Percentiles rank a stretch among this genome's conserved stretches.
Evolutionary conservation across 2,797 vertebrate species (phyloP).

Genomic region (Benthosema pterotum): DNA sequence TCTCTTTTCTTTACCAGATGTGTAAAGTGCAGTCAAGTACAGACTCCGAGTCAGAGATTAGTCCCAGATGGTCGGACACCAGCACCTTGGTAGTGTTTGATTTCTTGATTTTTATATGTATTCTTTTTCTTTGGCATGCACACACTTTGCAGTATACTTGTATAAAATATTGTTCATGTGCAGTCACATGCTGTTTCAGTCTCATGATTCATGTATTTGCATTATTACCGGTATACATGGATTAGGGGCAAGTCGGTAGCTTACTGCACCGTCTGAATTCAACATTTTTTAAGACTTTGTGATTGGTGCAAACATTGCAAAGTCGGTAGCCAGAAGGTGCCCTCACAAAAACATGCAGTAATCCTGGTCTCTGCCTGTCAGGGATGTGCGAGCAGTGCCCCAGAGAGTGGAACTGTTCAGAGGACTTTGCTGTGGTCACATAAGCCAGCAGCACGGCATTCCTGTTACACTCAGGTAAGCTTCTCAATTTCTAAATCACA

Average conservation of each 20-base stretch:
- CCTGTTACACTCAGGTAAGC: conserved; percentile 61
- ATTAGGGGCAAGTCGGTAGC: too few relatives aligned
- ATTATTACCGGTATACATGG: too few relatives aligned
- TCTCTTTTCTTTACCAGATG: conserved; percentile 75
- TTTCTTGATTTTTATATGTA: too few relatives aligned
- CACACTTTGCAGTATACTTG: too few relatives aligned
- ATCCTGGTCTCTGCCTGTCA: conserved; percentile 23
- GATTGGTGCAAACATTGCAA: background rate
- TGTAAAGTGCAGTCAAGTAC: conserved; percentile 86
- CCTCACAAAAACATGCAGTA: too few relatives aligned
- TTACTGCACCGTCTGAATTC: too few relatives aligned
- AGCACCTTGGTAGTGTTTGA: conserved; percentile 73
- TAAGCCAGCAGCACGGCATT: conserved; percentile 53
- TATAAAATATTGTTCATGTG: too few relatives aligned
- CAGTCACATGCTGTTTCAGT: too few relatives aligned
- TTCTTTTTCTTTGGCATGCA: background rate
- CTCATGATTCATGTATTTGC: too few relatives aligned
- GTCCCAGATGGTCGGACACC: conserved; percentile 77
- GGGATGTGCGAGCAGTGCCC: conserved; percentile 69
- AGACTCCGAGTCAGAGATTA: conserved; percentile 84
- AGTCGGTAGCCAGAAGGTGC: too few relatives aligned
- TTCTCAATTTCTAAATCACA: background rate
- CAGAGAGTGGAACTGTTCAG: conserved; percentile 52
- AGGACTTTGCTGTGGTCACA: conserved; percentile 33
- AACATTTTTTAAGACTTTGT: background rate